These are phyloP conservation scores for Sialis fuliginosa DNA, from an alignment of 2,888 invertebrate genomes.

Conservation along the genomic window DNA sequence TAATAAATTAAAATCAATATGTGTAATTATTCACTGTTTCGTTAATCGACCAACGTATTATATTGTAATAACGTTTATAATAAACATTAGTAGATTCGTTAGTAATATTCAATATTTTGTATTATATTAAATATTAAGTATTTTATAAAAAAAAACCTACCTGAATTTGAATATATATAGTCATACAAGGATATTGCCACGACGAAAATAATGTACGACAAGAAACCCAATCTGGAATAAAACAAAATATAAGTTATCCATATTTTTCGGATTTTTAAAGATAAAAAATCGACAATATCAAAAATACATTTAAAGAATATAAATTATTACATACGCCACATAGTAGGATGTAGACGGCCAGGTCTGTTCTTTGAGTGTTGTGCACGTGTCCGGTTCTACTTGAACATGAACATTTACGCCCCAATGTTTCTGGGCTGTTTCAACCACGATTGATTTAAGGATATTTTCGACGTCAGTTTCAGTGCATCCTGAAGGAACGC, in stretches of 20 bases:
- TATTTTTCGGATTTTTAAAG: background rate
- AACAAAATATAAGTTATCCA: background rate
- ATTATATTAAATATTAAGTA: too few relatives aligned
- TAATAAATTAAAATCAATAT: too few relatives aligned
- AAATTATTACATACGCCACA: too few relatives aligned
- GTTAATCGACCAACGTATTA: too few relatives aligned
- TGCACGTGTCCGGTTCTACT: constrained; percentile 44
- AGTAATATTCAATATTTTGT: too few relatives aligned
- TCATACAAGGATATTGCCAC: background rate
- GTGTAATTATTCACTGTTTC: too few relatives aligned
- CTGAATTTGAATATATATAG: background rate
- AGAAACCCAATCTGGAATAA: background rate
- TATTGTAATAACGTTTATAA: too few relatives aligned
- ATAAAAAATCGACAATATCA: background rate
- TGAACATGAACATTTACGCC: constrained; percentile 32
- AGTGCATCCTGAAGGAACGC: constrained; percentile 43
- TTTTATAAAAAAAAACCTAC: too few relatives aligned
- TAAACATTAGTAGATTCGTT: too few relatives aligned
- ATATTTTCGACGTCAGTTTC: constrained; percentile 37
- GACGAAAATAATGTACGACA: background rate
- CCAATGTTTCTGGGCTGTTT: constrained; percentile 19
- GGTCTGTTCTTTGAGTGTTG: constrained; percentile 22
- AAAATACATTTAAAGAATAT: background rate
- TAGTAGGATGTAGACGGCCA: constrained; percentile 17
- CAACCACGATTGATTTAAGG: constrained; percentile 28